Percentiles rank a stretch among this genome's conserved stretches.
Evolutionary conservation across 2,888 invertebrate genomes (phyloP).

Genomic region (Portevinia maculata): DNA sequence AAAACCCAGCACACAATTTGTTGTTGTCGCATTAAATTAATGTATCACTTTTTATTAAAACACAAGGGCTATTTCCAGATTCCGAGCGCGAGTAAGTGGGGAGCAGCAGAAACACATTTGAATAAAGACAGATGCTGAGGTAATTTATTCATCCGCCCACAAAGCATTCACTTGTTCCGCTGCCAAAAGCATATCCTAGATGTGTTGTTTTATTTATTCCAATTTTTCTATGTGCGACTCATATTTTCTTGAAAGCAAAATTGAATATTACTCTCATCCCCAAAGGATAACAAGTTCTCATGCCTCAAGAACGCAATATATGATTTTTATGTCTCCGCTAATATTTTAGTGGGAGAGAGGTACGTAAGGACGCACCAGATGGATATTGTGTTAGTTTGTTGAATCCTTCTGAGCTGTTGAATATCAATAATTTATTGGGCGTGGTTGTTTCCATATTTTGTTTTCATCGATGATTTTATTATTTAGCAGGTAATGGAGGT

Average conservation of each 20-base stretch:
- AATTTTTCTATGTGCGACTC: constrained; percentile 12
- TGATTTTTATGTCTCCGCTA: constrained; percentile 28
- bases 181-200: constrained; percentile 24
- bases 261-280: constrained; percentile 4
- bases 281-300: neutral
- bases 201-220: constrained; percentile 6
- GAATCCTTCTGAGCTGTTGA: constrained; percentile 47
- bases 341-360: neutral
- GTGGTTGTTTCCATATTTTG: constrained; percentile 49
- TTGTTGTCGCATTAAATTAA: constrained; percentile 31
- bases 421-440: constrained; percentile 64
- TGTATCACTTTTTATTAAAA: neutral
- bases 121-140: constrained; percentile 42
- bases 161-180: neutral
- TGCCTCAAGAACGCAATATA: constrained; percentile 4
- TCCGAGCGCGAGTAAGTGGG: neutral
- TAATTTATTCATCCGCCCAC: constrained; percentile 42
- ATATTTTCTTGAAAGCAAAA: constrained; percentile 7
- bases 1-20: constrained; percentile 8
- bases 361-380: constrained; percentile 9
- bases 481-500: constrained; percentile 11
- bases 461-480: constrained; percentile 6
- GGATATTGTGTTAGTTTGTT: constrained; percentile 34
- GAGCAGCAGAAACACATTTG: constrained; percentile 3
- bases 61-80: constrained; percentile 7